phyloP scores from a whole-genome alignment of 35 echinoderm and acorn worm species.

The Holothuria glaberrima region DNA sequence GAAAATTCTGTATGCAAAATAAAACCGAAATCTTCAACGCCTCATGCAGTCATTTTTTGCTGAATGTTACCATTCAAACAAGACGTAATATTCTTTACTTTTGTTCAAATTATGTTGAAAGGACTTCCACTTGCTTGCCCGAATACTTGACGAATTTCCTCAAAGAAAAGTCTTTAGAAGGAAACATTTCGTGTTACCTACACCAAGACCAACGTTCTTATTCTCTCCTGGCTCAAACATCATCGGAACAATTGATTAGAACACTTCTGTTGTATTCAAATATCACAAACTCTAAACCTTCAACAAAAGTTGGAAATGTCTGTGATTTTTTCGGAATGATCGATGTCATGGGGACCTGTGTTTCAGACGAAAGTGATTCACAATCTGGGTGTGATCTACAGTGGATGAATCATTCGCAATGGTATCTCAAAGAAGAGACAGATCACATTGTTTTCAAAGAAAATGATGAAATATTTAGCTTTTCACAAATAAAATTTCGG shows the following conservation, averaged over 20 bases:
- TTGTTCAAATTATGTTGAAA: background rate
- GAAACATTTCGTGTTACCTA: too few relatives aligned
- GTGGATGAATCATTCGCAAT: background rate
- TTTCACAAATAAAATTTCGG: background rate
- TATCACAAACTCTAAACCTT: too few relatives aligned
- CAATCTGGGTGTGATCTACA: background rate
- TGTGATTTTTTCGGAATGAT: too few relatives aligned
- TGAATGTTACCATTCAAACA: conserved; percentile 19
- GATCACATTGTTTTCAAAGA: background rate
- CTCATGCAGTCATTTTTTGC: background rate
- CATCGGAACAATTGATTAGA: too few relatives aligned
- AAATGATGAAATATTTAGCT: background rate
- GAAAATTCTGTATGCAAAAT: conserved; percentile 9
- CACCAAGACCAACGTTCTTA: too few relatives aligned
- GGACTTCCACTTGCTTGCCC: background rate
- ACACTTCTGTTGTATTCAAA: too few relatives aligned
- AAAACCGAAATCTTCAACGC: background rate
- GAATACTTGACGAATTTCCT: background rate
- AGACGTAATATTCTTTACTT: background rate
- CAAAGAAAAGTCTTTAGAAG: too few relatives aligned
- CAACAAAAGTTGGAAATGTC: too few relatives aligned
- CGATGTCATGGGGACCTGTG: too few relatives aligned
- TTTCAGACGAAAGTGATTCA: background rate
- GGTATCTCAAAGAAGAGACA: background rate
- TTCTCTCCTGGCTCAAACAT: too few relatives aligned